Conservation (phyloP, 2,888 invertebrate species). For the Sminthurinus aureus region DNA sequence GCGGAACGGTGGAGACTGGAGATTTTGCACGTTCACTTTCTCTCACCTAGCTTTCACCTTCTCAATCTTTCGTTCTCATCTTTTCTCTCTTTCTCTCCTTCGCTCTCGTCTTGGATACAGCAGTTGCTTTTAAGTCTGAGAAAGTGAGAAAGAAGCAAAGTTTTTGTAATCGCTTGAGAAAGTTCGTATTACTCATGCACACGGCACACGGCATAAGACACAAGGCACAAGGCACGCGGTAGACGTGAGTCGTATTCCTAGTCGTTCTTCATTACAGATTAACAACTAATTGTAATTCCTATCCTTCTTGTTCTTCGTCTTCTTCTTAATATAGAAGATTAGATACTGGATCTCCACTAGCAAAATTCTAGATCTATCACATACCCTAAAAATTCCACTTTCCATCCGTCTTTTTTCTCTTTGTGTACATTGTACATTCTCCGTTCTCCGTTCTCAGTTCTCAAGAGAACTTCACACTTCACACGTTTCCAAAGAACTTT, state of each 20-base stretch:
- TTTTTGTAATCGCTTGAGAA: not conserved
- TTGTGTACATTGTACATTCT: no score
- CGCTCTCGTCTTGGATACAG: not conserved
- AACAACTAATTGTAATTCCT: slow-evolving; percentile 12
- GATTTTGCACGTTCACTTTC: not conserved
- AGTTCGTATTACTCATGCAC: not conserved
- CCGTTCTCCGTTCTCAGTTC: no score
- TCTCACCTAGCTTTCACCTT: not conserved
- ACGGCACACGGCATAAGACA: not conserved
- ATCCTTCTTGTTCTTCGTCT: not conserved
- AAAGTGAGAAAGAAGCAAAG: not conserved
- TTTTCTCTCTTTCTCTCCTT: not conserved
- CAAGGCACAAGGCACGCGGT: not conserved
- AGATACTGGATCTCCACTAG: not conserved
- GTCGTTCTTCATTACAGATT: not conserved
- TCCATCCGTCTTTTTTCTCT: no score
- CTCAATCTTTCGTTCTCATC: not conserved
- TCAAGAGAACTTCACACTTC: no score
- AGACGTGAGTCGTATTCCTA: no score
- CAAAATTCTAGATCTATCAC: not conserved
- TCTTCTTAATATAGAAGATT: no score
- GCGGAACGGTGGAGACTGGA: not conserved
- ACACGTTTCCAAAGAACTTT: no score
- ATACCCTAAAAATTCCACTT: not conserved
- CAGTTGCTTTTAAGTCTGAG: not conserved